These are phyloP conservation scores for Hesperia comma DNA, from an alignment of 2,888 invertebrate species.

Conservation along the genomic window DNA sequence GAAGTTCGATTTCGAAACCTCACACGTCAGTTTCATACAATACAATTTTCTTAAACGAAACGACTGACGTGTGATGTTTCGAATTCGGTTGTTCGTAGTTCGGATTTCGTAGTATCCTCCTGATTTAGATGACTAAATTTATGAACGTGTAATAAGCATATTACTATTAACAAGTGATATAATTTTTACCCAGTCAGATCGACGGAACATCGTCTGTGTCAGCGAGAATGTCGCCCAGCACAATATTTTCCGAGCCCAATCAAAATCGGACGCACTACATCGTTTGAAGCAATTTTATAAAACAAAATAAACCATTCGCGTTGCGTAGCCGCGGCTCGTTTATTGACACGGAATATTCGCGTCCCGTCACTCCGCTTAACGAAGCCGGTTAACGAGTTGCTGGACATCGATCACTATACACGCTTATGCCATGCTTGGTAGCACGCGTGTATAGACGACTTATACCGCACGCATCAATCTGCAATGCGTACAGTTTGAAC, in stretches of 20 bases:
- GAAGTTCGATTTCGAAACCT: no score
- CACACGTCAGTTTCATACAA: no score
- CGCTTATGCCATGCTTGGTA: background rate
- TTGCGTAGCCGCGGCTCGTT: slow-evolving; percentile 9
- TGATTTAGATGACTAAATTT: no score
- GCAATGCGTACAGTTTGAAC: background rate
- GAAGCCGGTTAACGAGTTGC: slow-evolving; percentile 14
- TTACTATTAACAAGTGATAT: slow-evolving; percentile 4
- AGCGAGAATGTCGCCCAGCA: slow-evolving; percentile 3
- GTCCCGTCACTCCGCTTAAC: slow-evolving; percentile 9
- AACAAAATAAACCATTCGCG: slow-evolving; percentile 8
- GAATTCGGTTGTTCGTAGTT: no score
- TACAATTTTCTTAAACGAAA: no score
- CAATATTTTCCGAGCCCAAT: slow-evolving; percentile 25
- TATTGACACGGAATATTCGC: slow-evolving; percentile 21
- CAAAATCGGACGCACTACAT: slow-evolving; percentile 18
- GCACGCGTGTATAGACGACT: background rate
- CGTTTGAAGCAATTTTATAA: slow-evolving; percentile 20
- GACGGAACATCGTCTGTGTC: slow-evolving; percentile 10
- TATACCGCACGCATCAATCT: background rate
- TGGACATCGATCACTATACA: background rate
- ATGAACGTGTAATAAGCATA: no score
- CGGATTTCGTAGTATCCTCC: no score
- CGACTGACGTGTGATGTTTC: no score
- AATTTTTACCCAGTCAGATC: slow-evolving; percentile 3